These are phyloP conservation scores for Canis aureus DNA, from an alignment of 2,113 vertebrate genomes.

Conservation along the genomic window DNA sequence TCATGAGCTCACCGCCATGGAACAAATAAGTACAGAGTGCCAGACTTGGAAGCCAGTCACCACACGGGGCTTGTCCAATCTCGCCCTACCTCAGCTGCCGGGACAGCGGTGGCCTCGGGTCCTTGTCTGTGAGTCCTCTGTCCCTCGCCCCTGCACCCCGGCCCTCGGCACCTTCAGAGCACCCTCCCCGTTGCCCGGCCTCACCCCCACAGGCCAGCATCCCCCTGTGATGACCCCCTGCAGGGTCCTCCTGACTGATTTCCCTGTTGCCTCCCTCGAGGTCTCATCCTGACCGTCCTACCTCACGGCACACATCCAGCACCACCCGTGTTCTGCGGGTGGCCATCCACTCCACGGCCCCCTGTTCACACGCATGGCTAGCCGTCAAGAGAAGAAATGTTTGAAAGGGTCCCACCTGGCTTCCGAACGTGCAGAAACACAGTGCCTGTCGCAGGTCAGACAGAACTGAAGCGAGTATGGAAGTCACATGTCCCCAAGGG, in stretches of 20 bases:
- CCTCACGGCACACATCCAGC: neutral
- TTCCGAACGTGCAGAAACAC: no score
- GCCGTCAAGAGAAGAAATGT: neutral
- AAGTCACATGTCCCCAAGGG: fast-evolving
- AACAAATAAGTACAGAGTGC: no score
- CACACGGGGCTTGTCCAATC: fast-evolving
- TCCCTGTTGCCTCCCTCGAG: neutral
- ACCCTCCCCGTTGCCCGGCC: no score
- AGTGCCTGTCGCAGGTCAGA: fast-evolving
- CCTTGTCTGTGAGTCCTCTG: neutral
- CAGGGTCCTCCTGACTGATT: neutral
- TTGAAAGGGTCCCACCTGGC: neutral
- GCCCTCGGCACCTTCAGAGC: neutral
- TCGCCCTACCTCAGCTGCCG: neutral
- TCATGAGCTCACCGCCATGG: neutral
- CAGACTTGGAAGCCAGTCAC: neutral
- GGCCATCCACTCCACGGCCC: neutral
- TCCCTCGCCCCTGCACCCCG: neutral
- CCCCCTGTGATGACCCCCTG: neutral
- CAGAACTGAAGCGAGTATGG: fast-evolving
- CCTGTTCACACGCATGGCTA: neutral
- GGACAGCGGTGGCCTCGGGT: neutral
- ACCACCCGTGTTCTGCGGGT: neutral
- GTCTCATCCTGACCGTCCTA: neutral
- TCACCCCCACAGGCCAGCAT: neutral